phyloP scores from a whole-genome alignment of 2,113 vertebrate genomes.

The Oncorhynchus clarkii region DNA sequence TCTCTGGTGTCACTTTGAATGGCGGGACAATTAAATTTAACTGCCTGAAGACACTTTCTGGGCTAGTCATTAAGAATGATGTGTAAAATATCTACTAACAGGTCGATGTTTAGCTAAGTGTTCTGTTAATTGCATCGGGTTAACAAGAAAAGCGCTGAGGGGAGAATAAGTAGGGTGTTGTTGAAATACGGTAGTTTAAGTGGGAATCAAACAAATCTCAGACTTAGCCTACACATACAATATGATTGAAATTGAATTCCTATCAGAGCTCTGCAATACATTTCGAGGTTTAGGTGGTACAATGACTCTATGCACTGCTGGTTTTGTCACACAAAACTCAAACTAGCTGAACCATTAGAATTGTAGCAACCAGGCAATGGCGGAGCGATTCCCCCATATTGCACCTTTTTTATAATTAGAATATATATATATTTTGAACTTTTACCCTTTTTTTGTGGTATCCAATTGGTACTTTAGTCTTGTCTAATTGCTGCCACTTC shows the following conservation, averaged over 20 bases:
- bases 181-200: background rate
- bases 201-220: background rate
- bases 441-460: conserved; percentile 13
- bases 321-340: too few species aligned
- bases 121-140: conserved; percentile 42
- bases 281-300: too few species aligned
- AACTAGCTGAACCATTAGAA: background rate
- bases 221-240: too few species aligned
- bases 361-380: background rate
- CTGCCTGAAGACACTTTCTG: background rate
- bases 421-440: background rate
- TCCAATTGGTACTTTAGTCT: background rate
- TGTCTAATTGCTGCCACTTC: too few species aligned
- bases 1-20: background rate
- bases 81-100: background rate
- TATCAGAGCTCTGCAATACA: background rate
- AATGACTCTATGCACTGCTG: too few species aligned
- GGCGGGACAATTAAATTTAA: conserved; percentile 12
- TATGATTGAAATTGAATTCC: background rate
- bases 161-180: conserved; percentile 46
- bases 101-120: conserved; percentile 12
- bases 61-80: conserved; percentile 14
- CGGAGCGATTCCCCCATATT: too few species aligned
- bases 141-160: conserved; percentile 26
- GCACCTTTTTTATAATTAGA: too few species aligned